phyloP scores from a whole-genome alignment of 23 tunicate species.

The Ciona savignyi region DNA sequence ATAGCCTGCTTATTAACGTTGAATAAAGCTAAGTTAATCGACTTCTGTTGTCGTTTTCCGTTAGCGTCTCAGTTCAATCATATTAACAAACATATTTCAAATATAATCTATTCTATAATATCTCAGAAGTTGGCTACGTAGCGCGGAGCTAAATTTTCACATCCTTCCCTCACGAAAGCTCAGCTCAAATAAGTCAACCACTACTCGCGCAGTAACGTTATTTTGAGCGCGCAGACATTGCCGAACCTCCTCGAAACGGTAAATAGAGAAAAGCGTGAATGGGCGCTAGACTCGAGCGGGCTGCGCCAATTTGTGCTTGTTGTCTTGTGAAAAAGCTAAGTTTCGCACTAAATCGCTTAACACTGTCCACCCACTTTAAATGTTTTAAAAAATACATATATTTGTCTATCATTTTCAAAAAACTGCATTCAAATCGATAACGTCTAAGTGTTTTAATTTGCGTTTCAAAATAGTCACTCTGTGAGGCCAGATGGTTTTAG shows the following conservation, averaged over 20 bases:
- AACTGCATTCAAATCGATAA: neutral
- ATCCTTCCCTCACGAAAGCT: neutral
- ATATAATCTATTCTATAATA: no score
- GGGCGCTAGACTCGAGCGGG: neutral
- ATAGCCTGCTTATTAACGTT: no score
- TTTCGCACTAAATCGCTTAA: neutral
- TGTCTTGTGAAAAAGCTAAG: neutral
- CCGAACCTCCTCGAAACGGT: constrained; percentile 73
- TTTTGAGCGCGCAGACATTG: constrained; percentile 18
- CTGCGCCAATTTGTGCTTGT: constrained; percentile 9
- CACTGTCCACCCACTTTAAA: neutral
- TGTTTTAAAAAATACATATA: neutral
- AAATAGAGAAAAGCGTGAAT: constrained; percentile 30
- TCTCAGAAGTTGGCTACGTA: no score
- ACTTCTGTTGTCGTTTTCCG: no score
- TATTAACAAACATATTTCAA: no score
- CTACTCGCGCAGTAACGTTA: constrained; percentile 26
- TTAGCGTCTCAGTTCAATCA: no score
- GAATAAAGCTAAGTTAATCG: no score
- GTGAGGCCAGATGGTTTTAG: neutral
- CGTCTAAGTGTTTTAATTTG: neutral
- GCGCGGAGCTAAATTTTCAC: neutral
- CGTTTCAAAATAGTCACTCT: neutral
- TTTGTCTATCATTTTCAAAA: neutral
- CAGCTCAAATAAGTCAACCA: constrained; percentile 2